phyloP scores from a whole-genome alignment of 2,888 invertebrate genomes.

The Hesperia comma region DNA sequence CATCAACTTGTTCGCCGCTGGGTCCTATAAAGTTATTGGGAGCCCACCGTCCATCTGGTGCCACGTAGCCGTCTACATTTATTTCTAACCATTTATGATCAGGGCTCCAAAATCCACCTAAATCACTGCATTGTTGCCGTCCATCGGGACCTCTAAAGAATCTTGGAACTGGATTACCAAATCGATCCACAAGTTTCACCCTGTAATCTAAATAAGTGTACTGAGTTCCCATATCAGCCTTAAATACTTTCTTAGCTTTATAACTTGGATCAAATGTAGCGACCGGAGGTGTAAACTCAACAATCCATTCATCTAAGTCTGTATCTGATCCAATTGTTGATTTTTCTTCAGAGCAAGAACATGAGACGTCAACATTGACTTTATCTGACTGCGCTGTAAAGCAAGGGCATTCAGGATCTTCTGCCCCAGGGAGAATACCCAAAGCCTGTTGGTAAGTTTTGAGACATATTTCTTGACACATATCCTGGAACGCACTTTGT shows the following conservation, averaged over 20 bases:
- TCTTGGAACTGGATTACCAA: conserved; percentile 70
- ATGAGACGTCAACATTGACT: conserved; percentile 62
- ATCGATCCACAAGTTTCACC: conserved; percentile 68
- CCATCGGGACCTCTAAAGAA: conserved; percentile 75
- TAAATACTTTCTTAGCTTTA: conserved; percentile 60
- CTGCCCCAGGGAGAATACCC: conserved; percentile 66
- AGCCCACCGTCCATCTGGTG: conserved; percentile 71
- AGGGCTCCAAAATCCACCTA: conserved; percentile 75
- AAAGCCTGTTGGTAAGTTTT: conserved; percentile 78
- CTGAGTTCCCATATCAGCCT: conserved; percentile 59
- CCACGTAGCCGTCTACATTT: conserved; percentile 70
- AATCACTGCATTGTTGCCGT: conserved; percentile 73
- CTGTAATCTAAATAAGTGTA: conserved; percentile 72
- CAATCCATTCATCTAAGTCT: conserved; percentile 75
- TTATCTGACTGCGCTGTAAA: conserved; percentile 59
- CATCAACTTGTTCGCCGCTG: conserved; percentile 65
- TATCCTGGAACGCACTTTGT: conserved; percentile 70
- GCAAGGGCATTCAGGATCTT: conserved; percentile 68
- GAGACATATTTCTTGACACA: conserved; percentile 75
- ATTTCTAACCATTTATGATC: conserved; percentile 72
- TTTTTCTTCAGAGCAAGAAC: conserved; percentile 71
- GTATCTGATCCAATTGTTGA: conserved; percentile 63
- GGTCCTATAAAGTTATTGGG: conserved; percentile 69
- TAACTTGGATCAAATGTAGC: conserved; percentile 65
- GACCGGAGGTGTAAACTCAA: conserved; percentile 78